phyloP scores from a whole-genome alignment of 2,113 vertebrate species.

The Gasterosteus nipponicus region DNA sequence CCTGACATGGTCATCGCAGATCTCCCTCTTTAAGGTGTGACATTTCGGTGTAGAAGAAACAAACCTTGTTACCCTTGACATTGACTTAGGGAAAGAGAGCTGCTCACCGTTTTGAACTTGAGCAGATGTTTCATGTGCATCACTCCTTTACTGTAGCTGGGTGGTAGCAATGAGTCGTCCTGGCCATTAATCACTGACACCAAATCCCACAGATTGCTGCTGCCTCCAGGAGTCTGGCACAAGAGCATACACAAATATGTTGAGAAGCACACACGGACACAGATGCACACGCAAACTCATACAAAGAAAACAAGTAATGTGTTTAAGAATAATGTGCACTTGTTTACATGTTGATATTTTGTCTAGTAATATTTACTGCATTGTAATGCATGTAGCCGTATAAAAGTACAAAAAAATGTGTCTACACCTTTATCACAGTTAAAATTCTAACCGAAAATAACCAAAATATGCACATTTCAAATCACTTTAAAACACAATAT shows the following conservation, averaged over 20 bases:
- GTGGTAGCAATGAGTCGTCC: slow-evolving; percentile 94
- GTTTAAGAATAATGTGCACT: background rate
- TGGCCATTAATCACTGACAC: slow-evolving; percentile 92
- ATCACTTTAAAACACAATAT: background rate
- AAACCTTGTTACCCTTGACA: background rate
- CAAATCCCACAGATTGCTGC: slow-evolving; percentile 95
- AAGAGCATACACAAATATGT: slow-evolving; percentile 11
- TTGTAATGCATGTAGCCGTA: background rate
- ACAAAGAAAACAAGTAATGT: background rate
- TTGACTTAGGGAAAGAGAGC: background rate
- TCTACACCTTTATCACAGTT: background rate
- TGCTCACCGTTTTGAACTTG: slow-evolving; percentile 91
- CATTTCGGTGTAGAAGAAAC: background rate
- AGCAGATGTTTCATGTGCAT: slow-evolving; percentile 96
- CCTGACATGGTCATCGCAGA: background rate
- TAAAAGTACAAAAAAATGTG: background rate
- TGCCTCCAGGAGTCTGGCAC: slow-evolving; percentile 90
- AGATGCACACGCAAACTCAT: background rate
- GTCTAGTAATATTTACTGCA: background rate
- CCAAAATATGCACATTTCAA: background rate
- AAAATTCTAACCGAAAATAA: background rate
- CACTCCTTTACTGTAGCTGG: slow-evolving; percentile 92
- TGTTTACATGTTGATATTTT: background rate
- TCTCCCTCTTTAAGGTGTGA: background rate
- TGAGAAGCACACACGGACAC: slow-evolving; percentile 7